These are phyloP conservation scores for Capreolus pygargus DNA, from an alignment of 2,113 vertebrate genomes.

Conservation along the genomic window DNA sequence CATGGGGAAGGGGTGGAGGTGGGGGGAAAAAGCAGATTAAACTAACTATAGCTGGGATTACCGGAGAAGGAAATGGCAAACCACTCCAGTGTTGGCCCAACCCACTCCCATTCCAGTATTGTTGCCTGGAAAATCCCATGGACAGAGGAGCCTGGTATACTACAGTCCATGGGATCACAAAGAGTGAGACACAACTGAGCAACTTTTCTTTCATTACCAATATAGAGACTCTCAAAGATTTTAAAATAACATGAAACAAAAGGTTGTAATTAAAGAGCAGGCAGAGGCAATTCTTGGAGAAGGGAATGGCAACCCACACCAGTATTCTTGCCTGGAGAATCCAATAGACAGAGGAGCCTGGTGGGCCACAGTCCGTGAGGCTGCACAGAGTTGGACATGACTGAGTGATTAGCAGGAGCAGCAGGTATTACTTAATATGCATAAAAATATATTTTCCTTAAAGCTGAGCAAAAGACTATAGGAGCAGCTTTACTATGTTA, in stretches of 20 bases:
- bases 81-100: not conserved
- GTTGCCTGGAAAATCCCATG: not conserved
- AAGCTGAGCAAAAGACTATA: not conserved
- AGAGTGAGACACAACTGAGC: not conserved
- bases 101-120: not conserved
- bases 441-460: not conserved
- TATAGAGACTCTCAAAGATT: not conserved
- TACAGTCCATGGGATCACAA: not conserved
- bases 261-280: not conserved
- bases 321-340: not conserved
- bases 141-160: not conserved
- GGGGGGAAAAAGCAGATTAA: not conserved
- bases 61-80: not conserved
- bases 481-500: not conserved
- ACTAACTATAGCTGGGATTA: not conserved
- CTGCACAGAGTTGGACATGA: not conserved
- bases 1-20: not conserved
- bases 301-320: not conserved
- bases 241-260: not conserved
- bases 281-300: not conserved
- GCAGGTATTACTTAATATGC: not conserved
- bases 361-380: not conserved
- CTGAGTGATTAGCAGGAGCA: not conserved
- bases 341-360: not conserved
- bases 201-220: not conserved